Conservation (phyloP, 2,888 invertebrate species). For the Apantesis nais region DNA sequence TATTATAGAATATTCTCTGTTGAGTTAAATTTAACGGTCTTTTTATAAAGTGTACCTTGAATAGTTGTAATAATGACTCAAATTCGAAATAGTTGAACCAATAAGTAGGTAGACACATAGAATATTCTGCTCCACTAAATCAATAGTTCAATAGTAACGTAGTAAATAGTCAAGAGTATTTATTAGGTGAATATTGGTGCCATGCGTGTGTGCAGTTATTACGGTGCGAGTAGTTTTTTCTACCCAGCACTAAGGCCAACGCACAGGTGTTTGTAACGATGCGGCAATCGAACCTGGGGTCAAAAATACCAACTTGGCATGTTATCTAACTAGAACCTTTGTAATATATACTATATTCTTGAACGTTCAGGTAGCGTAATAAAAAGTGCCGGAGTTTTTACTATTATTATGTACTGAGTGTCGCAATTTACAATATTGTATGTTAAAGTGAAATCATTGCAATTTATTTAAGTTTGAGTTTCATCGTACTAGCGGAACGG, state of each 20-base stretch:
- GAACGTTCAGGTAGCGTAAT: background rate
- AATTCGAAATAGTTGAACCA: conserved; percentile 19
- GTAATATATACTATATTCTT: conserved; percentile 11
- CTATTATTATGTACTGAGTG: background rate
- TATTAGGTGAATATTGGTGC: conserved; percentile 78
- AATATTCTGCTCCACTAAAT: conserved; percentile 68
- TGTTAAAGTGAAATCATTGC: background rate
- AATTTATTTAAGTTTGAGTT: background rate
- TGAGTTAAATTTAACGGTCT: conserved; percentile 71
- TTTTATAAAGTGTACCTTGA: background rate
- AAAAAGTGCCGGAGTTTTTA: background rate
- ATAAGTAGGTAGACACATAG: conserved; percentile 55
- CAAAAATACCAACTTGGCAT: conserved; percentile 56
- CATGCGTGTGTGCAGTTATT: conserved; percentile 68
- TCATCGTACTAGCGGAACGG: background rate
- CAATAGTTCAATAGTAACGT: conserved; percentile 64
- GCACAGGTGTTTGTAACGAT: conserved; percentile 80
- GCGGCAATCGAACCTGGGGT: conserved; percentile 69
- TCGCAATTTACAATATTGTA: background rate
- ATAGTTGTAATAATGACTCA: background rate
- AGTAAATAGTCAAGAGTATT: conserved; percentile 73
- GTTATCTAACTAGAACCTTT: conserved; percentile 40
- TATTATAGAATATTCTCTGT: conserved; percentile 82
- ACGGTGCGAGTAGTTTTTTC: conserved; percentile 67
- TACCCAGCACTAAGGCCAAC: conserved; percentile 65